phyloP scores from a whole-genome alignment of 2,797 vertebrate genomes.

The Coregonus ussuriensis region DNA sequence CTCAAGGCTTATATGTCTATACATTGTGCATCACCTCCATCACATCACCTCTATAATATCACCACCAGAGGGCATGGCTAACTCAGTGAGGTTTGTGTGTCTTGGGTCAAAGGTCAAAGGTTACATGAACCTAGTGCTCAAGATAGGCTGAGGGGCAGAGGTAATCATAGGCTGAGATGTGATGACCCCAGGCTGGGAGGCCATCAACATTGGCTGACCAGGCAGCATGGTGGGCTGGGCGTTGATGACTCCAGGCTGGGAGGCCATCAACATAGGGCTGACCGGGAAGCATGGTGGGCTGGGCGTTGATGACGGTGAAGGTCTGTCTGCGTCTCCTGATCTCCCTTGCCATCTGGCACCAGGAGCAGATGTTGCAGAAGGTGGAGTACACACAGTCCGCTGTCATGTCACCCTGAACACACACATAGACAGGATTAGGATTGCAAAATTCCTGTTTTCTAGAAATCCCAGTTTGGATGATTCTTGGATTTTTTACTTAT shows the following conservation, averaged over 20 bases:
- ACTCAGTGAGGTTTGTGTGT: not conserved
- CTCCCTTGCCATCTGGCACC: conserved; percentile 44
- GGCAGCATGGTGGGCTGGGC: conserved; percentile 9
- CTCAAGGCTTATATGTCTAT: too few species aligned
- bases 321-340: conserved; percentile 29
- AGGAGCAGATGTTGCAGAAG: conserved; percentile 35
- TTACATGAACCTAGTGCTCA: conserved; percentile 11
- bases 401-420: conserved; percentile 22
- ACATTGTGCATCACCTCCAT: too few species aligned
- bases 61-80: not conserved
- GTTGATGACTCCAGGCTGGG: not conserved
- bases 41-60: not conserved
- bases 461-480: too few species aligned
- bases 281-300: not conserved
- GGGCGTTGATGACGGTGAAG: conserved; percentile 21
- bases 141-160: not conserved
- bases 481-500: too few species aligned
- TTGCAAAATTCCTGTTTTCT: too few species aligned
- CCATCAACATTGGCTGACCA: conserved; percentile 1
- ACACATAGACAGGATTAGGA: too few species aligned
- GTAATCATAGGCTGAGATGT: not conserved
- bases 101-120: not conserved
- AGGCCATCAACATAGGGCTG: not conserved
- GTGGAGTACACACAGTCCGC: conserved; percentile 25
- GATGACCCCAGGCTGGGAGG: not conserved